These are phyloP conservation scores for Aphidius colemani DNA, from an alignment of 2,888 invertebrate species.

Conservation along the genomic window DNA sequence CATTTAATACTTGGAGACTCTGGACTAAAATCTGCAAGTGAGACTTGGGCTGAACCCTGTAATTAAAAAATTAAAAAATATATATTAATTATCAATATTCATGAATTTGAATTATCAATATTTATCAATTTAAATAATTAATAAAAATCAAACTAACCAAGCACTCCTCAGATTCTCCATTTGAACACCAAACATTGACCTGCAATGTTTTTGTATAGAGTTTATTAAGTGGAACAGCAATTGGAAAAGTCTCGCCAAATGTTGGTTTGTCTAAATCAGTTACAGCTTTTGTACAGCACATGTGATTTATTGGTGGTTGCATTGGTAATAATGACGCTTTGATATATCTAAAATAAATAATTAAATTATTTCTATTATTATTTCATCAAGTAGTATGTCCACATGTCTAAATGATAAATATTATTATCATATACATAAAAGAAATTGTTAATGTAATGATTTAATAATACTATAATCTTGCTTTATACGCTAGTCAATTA, in stretches of 20 bases:
- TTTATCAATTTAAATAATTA: conserved; percentile 3
- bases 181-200: conserved; percentile 82
- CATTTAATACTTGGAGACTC: conserved; percentile 82
- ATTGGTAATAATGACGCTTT: conserved; percentile 76
- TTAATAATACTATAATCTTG: background rate
- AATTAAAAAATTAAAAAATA: conserved; percentile 34
- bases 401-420: too few species aligned
- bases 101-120: too few species aligned
- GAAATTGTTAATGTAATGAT: too few species aligned
- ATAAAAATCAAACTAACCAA: conserved; percentile 69
- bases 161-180: conserved; percentile 76
- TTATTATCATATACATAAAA: too few species aligned
- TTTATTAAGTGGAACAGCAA: conserved; percentile 76
- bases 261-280: conserved; percentile 75
- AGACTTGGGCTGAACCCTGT: conserved; percentile 94
- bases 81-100: conserved; percentile 20
- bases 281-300: conserved; percentile 73
- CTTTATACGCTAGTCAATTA: conserved; percentile 10
- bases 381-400: background rate
- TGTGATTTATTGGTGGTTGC: conserved; percentile 62
- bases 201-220: conserved; percentile 87
- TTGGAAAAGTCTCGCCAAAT: conserved; percentile 78
- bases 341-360: conserved; percentile 67
- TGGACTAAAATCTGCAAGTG: conserved; percentile 91
- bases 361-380: background rate